A percentile compares a stretch with the other conserved stretches of the same genome.
Conservation (phyloP, 2,888 invertebrate species). For the Frankliniella intonsa region DNA sequence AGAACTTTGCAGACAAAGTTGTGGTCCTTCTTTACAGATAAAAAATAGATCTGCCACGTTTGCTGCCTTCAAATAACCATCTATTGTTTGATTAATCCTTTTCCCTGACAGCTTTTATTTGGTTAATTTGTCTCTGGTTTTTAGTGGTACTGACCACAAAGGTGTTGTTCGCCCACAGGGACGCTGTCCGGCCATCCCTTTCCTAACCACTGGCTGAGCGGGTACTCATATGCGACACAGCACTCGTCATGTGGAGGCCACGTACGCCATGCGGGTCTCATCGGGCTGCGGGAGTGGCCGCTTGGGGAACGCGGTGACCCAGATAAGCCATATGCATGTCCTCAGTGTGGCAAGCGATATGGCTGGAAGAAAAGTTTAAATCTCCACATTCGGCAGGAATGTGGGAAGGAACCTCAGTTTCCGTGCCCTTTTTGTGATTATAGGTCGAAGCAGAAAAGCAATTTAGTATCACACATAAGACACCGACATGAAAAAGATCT, state of each 20-base stretch:
- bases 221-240: not conserved
- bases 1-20: not conserved
- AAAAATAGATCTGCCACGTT: no score
- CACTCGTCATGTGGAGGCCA: no score
- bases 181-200: not conserved
- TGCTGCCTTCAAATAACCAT: no score
- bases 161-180: not conserved
- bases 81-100: not conserved
- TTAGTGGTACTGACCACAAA: not conserved
- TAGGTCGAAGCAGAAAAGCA: not conserved
- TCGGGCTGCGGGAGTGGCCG: not conserved
- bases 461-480: not conserved
- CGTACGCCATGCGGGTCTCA: no score
- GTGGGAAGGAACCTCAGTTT: not conserved
- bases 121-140: not conserved
- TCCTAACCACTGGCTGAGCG: not conserved
- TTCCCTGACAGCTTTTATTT: not conserved
- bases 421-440: not conserved
- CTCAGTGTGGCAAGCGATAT: slow-evolving; percentile 54
- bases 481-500: not conserved
- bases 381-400: not conserved
- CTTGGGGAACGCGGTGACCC: slow-evolving; percentile 18
- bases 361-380: slow-evolving; percentile 8
- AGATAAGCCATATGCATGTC: slow-evolving; percentile 53
- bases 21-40: no score